Conservation (phyloP, 2,113 vertebrate genomes). For the Garra rufa region DNA sequence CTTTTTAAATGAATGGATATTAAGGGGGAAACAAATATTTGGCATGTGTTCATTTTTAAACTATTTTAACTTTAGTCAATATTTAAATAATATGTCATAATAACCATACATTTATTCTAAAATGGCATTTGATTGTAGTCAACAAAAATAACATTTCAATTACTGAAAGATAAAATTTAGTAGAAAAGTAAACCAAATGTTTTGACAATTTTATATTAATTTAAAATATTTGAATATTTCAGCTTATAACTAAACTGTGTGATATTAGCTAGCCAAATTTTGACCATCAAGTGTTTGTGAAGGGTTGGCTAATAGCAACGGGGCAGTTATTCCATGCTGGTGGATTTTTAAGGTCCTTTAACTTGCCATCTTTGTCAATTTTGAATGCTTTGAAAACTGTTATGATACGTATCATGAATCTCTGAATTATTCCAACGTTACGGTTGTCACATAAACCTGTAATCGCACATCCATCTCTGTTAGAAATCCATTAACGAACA, state of each 20-base stretch:
- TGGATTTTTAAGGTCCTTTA: background rate
- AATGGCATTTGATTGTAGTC: background rate
- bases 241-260: background rate
- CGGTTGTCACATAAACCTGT: background rate
- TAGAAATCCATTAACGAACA: conserved; percentile 11
- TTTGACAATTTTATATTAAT: background rate
- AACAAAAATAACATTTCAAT: no score
- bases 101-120: no score
- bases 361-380: background rate
- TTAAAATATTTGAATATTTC: background rate
- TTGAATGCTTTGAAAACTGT: background rate
- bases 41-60: background rate
- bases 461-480: background rate
- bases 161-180: background rate
- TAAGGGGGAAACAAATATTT: no score
- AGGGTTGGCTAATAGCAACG: background rate
- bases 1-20: no score
- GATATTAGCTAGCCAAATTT: background rate
- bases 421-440: background rate
- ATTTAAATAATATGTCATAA: no score
- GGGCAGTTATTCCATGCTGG: background rate
- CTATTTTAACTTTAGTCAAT: background rate
- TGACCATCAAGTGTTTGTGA: background rate
- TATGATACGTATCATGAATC: background rate
- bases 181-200: background rate